These are phyloP conservation scores for Drosophila mimica DNA, from an alignment of 2,888 invertebrate species.

Conservation along the genomic window DNA sequence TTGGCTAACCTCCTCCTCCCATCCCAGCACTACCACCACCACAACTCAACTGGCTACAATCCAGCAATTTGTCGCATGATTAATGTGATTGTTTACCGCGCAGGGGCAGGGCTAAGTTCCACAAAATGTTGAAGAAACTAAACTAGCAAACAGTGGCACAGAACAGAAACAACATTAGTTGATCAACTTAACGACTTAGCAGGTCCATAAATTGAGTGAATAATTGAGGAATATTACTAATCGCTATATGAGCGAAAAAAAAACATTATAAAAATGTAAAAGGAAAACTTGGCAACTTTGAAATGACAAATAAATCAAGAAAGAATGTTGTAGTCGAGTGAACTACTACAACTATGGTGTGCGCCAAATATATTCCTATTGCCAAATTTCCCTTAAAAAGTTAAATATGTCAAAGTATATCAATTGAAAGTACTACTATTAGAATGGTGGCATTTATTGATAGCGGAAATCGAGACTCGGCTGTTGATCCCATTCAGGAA, in stretches of 20 bases:
- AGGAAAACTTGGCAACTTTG: neutral
- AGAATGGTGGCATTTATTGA: neutral
- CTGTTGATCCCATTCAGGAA: neutral
- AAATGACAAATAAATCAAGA: neutral
- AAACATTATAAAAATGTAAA: neutral
- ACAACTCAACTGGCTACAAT: conserved; percentile 2
- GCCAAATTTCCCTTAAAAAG: neutral
- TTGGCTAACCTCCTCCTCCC: conserved; percentile 24
- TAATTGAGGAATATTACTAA: neutral
- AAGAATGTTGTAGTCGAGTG: neutral
- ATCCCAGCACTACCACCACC: neutral
- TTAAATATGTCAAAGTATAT: no score
- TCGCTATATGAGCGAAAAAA: neutral
- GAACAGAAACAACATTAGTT: conserved; percentile 9
- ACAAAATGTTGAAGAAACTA: conserved; percentile 7
- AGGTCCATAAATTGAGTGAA: neutral
- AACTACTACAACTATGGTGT: neutral
- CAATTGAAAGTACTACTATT: neutral
- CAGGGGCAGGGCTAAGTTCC: conserved; percentile 15
- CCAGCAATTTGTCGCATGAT: conserved; percentile 46
- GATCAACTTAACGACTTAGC: neutral
- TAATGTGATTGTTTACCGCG: conserved; percentile 53
- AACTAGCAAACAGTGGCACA: conserved; percentile 4
- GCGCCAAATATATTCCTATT: neutral
- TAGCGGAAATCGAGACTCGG: neutral